These are phyloP conservation scores for Harpagifer antarcticus DNA, from an alignment of 2,797 vertebrate species.

Conservation along the genomic window DNA sequence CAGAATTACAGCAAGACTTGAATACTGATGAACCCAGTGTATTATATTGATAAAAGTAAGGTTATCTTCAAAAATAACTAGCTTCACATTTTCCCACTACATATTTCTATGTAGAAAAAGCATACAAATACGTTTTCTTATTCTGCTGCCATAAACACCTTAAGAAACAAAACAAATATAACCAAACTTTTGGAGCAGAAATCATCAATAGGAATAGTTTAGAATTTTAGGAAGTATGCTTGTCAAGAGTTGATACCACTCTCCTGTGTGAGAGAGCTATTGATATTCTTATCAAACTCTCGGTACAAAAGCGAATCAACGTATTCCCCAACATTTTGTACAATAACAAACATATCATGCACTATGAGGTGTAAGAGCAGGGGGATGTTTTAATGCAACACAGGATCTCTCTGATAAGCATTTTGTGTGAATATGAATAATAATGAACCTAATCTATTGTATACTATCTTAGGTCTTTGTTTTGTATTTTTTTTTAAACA, in stretches of 20 bases:
- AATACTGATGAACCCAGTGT: slow-evolving; percentile 18
- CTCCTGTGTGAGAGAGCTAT: background rate
- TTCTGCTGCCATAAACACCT: background rate
- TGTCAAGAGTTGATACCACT: background rate
- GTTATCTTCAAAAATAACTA: background rate
- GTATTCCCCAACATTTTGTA: background rate
- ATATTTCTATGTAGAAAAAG: background rate
- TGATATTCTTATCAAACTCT: background rate
- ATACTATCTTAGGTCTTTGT: background rate
- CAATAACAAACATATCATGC: background rate
- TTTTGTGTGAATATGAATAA: slow-evolving; percentile 1
- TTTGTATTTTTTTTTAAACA: background rate
- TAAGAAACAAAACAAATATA: slow-evolving; percentile 7
- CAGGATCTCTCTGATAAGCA: slow-evolving; percentile 4
- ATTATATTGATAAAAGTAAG: background rate
- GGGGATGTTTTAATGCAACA: slow-evolving; percentile 17
- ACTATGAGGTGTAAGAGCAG: background rate
- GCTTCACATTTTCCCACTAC: background rate
- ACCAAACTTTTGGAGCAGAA: background rate
- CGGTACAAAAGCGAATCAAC: background rate
- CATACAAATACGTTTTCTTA: background rate
- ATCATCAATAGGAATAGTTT: background rate
- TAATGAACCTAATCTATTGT: background rate
- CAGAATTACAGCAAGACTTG: slow-evolving; percentile 9
- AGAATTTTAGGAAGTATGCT: background rate